Conservation (phyloP, 1,140 invertebrate genomes). For the Arion vulgaris region DNA sequence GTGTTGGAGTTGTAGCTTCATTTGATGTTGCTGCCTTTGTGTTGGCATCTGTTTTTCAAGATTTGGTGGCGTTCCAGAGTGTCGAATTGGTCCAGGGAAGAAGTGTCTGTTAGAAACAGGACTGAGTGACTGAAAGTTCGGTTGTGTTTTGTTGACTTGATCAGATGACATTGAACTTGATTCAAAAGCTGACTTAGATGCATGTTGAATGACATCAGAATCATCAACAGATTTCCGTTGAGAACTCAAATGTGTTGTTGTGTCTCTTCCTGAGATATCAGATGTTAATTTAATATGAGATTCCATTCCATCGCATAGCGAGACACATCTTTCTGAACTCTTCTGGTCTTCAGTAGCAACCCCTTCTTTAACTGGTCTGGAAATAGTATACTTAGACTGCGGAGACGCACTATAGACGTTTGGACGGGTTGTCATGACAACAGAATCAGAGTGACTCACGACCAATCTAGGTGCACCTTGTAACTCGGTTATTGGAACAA, state of each 20-base stretch:
- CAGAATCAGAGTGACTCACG: background rate
- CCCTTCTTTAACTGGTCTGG: background rate
- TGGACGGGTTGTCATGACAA: background rate
- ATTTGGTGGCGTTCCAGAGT: background rate
- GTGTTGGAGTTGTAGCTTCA: constrained; percentile 6
- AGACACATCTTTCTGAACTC: background rate
- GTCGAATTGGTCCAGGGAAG: constrained; percentile 16
- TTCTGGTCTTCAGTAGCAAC: background rate
- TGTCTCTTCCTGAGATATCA: background rate
- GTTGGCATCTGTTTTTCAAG: background rate
- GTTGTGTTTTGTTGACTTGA: constrained; percentile 6
- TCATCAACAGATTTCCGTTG: constrained; percentile 23
- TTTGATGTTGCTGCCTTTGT: constrained; percentile 28
- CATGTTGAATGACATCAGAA: background rate
- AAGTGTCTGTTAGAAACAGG: background rate
- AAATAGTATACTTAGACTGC: background rate
- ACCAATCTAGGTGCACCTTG: background rate
- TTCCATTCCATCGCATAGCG: background rate
- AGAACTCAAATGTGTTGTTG: background rate
- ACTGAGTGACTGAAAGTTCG: background rate
- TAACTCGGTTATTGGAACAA: constrained; percentile 14
- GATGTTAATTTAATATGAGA: background rate
- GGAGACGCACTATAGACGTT: background rate
- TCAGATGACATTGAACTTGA: constrained; percentile 7
- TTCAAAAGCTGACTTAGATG: background rate